phyloP scores from a whole-genome alignment of 2,113 vertebrate genomes.

The Mormyrus lacerda region DNA sequence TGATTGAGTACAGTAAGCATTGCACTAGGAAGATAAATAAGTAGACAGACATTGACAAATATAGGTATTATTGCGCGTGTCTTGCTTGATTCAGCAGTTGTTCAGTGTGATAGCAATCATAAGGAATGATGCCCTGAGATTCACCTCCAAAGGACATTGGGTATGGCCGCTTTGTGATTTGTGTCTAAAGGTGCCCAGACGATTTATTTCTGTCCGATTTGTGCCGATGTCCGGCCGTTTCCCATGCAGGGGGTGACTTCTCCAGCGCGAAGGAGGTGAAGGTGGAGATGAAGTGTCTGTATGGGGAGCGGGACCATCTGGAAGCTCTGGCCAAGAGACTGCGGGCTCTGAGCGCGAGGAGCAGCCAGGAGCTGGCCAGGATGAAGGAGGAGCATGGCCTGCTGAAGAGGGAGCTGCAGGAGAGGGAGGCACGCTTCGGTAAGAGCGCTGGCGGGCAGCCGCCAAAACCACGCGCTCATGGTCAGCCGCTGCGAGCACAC shows the following conservation, averaged over 20 bases:
- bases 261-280: constrained; percentile 71
- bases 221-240: constrained; percentile 27
- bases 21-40: neutral
- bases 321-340: constrained; percentile 68
- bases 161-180: neutral
- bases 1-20: neutral
- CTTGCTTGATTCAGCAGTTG: neutral
- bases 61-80: neutral
- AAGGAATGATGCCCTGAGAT: neutral
- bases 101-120: neutral
- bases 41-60: neutral
- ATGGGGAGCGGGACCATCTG: constrained; percentile 66
- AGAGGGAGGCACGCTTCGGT: constrained; percentile 63
- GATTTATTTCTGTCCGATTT: neutral
- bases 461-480: neutral
- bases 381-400: constrained; percentile 66
- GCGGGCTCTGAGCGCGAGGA: constrained; percentile 60
- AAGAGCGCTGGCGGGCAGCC: constrained; percentile 42
- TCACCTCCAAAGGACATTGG: neutral
- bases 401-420: constrained; percentile 68
- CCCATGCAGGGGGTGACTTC: constrained; percentile 70
- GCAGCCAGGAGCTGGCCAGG: constrained; percentile 56
- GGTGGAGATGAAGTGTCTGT: constrained; percentile 70
- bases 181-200: constrained; percentile 24
- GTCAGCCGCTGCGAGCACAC: too few relatives aligned